Conservation (phyloP, 2,797 vertebrate species). For the Melanitta fusca region DNA sequence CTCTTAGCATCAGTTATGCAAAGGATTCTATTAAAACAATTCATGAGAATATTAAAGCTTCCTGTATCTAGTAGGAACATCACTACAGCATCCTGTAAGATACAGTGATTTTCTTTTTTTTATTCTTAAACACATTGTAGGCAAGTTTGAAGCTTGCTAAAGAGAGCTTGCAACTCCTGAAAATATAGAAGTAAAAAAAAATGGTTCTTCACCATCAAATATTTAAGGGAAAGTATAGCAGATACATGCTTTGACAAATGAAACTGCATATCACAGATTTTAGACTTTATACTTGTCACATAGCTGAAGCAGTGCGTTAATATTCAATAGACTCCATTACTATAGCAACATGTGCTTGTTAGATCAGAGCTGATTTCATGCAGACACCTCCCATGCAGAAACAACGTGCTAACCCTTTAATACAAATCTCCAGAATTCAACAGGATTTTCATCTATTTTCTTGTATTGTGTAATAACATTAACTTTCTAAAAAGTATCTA, state of each 20-base stretch:
- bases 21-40: background rate
- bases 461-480: background rate
- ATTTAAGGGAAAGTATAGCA: background rate
- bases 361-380: background rate
- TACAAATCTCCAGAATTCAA: background rate
- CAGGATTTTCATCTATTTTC: background rate
- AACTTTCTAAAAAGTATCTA: too few relatives aligned
- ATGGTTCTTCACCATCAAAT: background rate
- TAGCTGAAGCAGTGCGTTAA: background rate
- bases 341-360: slow-evolving; percentile 55
- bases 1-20: background rate
- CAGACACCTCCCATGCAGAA: background rate
- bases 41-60: background rate
- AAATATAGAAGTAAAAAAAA: background rate
- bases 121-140: background rate
- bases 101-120: background rate
- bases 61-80: background rate
- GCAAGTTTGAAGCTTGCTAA: background rate
- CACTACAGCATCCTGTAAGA: background rate
- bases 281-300: background rate
- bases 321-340: background rate
- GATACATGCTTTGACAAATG: background rate
- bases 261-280: background rate
- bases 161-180: background rate
- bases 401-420: background rate